These are phyloP conservation scores for Stenodera caucasica DNA, from an alignment of 2,888 invertebrate genomes.

Conservation along the genomic window DNA sequence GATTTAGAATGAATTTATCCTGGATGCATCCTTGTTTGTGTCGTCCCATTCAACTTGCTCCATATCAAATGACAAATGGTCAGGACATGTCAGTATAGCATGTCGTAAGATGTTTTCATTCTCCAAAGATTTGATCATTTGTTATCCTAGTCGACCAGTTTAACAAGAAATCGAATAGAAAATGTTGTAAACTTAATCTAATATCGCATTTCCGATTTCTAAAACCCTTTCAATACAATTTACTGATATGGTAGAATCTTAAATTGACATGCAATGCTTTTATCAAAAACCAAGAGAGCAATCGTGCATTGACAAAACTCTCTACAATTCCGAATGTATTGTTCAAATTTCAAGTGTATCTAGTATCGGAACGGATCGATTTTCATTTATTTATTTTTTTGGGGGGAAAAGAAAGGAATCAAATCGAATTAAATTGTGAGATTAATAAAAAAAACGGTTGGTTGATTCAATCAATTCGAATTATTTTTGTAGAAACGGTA, in stretches of 20 bases:
- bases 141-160: not conserved
- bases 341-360: not conserved
- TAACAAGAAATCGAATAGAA: not conserved
- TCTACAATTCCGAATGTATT: constrained; percentile 1
- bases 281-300: constrained; percentile 1
- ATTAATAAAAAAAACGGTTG: too few species aligned
- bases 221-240: not conserved
- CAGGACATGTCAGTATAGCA: not conserved
- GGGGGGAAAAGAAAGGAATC: too few species aligned
- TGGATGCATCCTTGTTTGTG: not conserved
- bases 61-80: constrained; percentile 4
- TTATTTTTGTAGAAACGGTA: too few species aligned
- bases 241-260: not conserved
- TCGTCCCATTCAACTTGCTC: not conserved
- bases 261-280: constrained; percentile 6
- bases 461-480: not conserved
- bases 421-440: too few species aligned
- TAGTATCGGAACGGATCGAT: too few species aligned
- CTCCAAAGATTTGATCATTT: not conserved
- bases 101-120: not conserved
- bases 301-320: not conserved
- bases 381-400: too few species aligned
- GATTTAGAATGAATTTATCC: constrained; percentile 1
- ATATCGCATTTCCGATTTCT: not conserved
- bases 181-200: not conserved